Evolutionary conservation across 2,113 vertebrate species (phyloP).

Genomic region (Mesitornis unicolor): DNA sequence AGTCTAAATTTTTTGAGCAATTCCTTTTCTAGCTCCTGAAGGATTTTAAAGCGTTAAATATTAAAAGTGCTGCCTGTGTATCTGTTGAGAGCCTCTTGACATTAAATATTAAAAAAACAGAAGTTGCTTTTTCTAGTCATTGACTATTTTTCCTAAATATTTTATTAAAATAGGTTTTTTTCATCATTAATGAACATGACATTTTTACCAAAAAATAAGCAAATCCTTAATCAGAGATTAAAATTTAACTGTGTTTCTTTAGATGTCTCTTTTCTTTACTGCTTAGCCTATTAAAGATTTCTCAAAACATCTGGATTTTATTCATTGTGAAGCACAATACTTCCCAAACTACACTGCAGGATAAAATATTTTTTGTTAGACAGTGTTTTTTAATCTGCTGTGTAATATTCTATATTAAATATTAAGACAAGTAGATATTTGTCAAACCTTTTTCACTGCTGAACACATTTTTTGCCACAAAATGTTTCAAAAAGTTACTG

Average conservation of each 20-base stretch:
- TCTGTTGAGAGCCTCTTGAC: neutral
- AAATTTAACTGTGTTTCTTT: neutral
- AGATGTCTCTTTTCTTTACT: neutral
- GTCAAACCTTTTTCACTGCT: neutral
- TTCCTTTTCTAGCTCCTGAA: neutral
- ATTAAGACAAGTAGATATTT: neutral
- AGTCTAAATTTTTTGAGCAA: neutral
- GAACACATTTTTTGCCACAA: neutral
- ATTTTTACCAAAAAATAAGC: rapidly evolving
- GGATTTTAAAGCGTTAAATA: neutral
- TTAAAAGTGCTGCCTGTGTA: neutral
- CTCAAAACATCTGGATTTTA: neutral
- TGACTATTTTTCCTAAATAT: neutral
- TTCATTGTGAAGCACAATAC: neutral
- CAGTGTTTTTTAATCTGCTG: neutral
- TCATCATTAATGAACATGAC: neutral
- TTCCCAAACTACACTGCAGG: neutral
- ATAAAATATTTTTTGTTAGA: neutral
- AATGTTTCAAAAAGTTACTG: neutral
- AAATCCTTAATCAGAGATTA: neutral
- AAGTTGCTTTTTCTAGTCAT: neutral
- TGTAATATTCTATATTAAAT: neutral
- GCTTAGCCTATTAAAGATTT: neutral
- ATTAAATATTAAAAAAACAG: constrained; percentile 24
- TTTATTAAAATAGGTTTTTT: neutral